These are phyloP conservation scores for Drosophila nigricruria DNA, from an alignment of 2,888 invertebrate species.

Conservation along the genomic window DNA sequence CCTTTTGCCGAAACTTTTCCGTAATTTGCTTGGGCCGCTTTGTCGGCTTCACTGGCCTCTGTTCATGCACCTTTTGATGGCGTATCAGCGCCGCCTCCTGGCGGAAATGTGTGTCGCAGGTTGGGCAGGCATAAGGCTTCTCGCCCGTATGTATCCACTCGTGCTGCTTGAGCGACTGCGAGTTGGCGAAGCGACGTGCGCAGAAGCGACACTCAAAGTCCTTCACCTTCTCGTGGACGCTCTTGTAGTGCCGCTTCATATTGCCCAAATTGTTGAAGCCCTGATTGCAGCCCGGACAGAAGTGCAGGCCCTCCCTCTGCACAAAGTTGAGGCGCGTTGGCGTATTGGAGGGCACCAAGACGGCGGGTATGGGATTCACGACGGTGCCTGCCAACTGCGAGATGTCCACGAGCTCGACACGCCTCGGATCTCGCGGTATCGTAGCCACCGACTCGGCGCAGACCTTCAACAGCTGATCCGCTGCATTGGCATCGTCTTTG, in stretches of 20 bases:
- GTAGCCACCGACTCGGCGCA: conserved; percentile 82
- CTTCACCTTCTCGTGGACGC: conserved; percentile 84
- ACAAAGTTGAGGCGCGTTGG: conserved; percentile 71
- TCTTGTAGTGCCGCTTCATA: conserved; percentile 82
- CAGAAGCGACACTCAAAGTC: conserved; percentile 83
- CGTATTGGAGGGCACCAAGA: conserved; percentile 62
- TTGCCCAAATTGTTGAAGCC: conserved; percentile 84
- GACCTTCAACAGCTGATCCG: conserved; percentile 78
- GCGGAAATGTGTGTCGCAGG: conserved; percentile 81
- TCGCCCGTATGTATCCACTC: conserved; percentile 85
- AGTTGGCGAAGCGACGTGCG: conserved; percentile 83
- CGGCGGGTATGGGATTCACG: conserved; percentile 79
- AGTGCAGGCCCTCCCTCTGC: conserved; percentile 81
- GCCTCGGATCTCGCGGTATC: conserved; percentile 80
- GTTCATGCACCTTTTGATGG: conserved; percentile 82
- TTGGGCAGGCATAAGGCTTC: conserved; percentile 81
- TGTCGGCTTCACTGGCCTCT: conserved; percentile 52
- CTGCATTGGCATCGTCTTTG: conserved; percentile 55
- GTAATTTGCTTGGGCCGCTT: conserved; percentile 61
- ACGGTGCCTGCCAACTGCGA: conserved; percentile 80
- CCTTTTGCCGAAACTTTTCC: conserved; percentile 66
- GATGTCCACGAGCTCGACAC: conserved; percentile 81
- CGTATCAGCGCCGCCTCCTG: conserved; percentile 82
- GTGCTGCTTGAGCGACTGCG: conserved; percentile 84
- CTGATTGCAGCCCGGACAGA: conserved; percentile 81